A percentile compares a stretch with the other conserved stretches of the same genome.
Evolutionary conservation across 2,113 vertebrate genomes (phyloP).

Genomic region (Pseudorasbora parva): DNA sequence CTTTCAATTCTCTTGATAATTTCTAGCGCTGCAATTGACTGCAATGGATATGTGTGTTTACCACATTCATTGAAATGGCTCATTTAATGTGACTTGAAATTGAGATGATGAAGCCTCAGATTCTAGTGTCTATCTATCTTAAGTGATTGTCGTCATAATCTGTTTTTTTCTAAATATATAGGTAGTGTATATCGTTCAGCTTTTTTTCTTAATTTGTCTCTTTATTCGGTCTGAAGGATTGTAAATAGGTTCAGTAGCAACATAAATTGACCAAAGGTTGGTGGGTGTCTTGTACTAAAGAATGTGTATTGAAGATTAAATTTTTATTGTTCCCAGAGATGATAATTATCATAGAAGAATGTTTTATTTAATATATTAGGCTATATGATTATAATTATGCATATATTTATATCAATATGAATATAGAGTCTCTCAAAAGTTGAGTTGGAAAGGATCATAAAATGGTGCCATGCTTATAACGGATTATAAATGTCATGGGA

Average conservation of each 20-base stretch:
- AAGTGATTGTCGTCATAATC: not conserved
- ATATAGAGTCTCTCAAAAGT: not conserved
- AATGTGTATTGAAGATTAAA: not conserved
- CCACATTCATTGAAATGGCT: conserved; percentile 71
- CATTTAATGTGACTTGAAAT: conserved; percentile 74
- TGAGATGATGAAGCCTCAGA: not conserved
- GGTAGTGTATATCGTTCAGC: not conserved
- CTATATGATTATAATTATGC: not conserved
- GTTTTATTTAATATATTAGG: conserved; percentile 26
- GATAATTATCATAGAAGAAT: not conserved
- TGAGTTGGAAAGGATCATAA: not conserved
- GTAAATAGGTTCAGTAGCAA: conserved; percentile 8
- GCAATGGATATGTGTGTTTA: conserved; percentile 23
- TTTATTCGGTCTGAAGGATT: conserved; percentile 3
- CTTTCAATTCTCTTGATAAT: conserved; percentile 48
- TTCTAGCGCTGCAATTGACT: conserved; percentile 22
- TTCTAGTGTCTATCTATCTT: not conserved
- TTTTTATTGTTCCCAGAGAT: conserved; percentile 7
- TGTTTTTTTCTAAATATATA: not conserved
- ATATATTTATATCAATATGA: not conserved
- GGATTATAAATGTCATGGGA: not conserved
- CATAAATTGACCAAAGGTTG: conserved; percentile 10
- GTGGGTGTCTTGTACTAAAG: not conserved
- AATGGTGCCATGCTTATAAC: not conserved
- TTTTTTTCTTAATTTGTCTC: not conserved